Base-by-base conservation (phyloP, 2,797 vertebrate species). In the Falco columbarius region DNA sequence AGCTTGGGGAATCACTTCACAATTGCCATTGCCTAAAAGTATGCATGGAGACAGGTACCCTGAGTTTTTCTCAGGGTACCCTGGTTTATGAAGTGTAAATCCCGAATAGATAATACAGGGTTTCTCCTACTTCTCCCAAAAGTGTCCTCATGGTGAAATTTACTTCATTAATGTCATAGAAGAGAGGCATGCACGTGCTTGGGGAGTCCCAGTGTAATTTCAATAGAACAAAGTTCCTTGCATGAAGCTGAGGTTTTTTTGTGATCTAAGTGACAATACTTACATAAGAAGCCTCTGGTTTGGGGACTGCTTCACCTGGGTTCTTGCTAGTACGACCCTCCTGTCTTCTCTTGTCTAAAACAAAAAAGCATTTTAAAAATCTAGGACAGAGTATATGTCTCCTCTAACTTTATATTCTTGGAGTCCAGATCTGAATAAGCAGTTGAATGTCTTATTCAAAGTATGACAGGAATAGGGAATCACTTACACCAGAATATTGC, bases 271-370 rank as follows among this genome's bases (percentile, higher is more conserved):
- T 32, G 93, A 66, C 3, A 34, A 47, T 86, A 95, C 97, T 94
- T 86, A 97, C 97, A 6, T 2, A 5, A 74, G 68, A 18, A 65
- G 3, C 1, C 12, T 42, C 8, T 80, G 4, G 0, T 70, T 10
- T 32, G n/a, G 4, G 1, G 40, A 7, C 17, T 46, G 4, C 20
- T 10, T 34, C 26, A 44, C 1, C 4, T 38, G 0, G 13, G 14
- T 6, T n/a, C 29, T 9, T 74, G 34, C 1, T 47, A 32, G 8
- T n/a, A 62, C 1, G 3, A 59, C 2, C 0, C 4, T 30, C 72
- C 34, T 0, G 9, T 72, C 22, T 96, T 62, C 4, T 75, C 27
- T 4, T 79, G 6, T 0, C 96, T 97, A 86, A 88, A 97, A 96
- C 11, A 67, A 92, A 54, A 22, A 19, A 65, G 3, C 4, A 18